Base-by-base conservation (phyloP, 2,113 vertebrate genomes). In the Cyanoderma ruficeps region DNA sequence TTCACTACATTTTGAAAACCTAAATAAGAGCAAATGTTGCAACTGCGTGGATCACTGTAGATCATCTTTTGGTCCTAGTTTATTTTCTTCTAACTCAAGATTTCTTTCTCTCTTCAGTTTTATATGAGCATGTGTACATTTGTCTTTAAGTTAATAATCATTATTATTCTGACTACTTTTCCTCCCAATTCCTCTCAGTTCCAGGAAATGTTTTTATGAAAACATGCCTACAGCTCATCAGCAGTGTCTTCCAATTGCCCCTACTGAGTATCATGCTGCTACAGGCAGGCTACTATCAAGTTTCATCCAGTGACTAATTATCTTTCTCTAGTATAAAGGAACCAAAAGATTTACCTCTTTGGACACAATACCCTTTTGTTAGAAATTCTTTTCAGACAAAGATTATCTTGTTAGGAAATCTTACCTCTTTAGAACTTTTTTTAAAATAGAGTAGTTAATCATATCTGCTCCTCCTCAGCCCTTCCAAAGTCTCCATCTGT, bases 361-460 rank as follows among this genome's bases (percentile, higher is more conserved):
- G 23, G 63, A 31, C 21, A 91, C 74, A 96, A 83, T 53, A 53
- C 4, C 5, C 46, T 87, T 88, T 83, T 93, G 78, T 94, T 89
- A 89, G 46, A 87, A 93, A 82, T 87, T 72, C 27, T 87, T 95
- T 85, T 65, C 87, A 83, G 68, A 83, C 23, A 50, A 94, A n/a
- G 65, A 56, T 83, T 87, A 68, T 89, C 60, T 89, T 81, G 30
- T 65, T 87, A 89, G 18, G 33, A 68, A 91, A 82, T 85, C 56
- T 91, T 79, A 64, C 39, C 30, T 67, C 44, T 89, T 53, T 50
- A 78, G 59, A 67, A 4, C n/a, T 82, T 76, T 46, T 60, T 2
- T 4, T 3, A 88, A 69, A 92, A 67, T 42, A 57, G 77, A 93
- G 59, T 28, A 70, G 33, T 72, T 56, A 68, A 50, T 70, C 35